Evolutionary conservation across 2,888 invertebrate genomes (phyloP).

Genomic region (Xiphydria camelus): DNA sequence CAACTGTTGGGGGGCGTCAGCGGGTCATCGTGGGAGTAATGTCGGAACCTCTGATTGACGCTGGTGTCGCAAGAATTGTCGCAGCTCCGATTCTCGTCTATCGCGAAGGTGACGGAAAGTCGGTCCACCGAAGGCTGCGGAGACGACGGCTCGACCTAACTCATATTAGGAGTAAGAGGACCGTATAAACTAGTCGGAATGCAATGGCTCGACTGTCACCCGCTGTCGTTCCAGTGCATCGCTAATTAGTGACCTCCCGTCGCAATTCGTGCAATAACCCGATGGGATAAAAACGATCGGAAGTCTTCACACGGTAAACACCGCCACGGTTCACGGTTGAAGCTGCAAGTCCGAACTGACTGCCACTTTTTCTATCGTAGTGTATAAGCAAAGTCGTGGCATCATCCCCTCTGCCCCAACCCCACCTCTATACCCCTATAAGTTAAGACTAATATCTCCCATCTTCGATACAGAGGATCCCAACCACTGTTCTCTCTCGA

Average conservation of each 20-base stretch:
- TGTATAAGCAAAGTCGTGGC: constrained; percentile 17
- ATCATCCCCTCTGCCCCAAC: constrained; percentile 27
- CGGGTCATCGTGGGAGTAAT: background rate
- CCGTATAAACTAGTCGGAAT: no score
- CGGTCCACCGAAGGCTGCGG: constrained; percentile 73
- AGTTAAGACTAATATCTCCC: constrained; percentile 27
- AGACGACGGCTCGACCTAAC: constrained; percentile 64
- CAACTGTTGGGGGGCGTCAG: background rate
- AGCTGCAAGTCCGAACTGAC: constrained; percentile 19
- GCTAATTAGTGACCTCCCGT: no score
- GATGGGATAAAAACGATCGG: no score
- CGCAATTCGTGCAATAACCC: no score
- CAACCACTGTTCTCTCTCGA: constrained; percentile 7
- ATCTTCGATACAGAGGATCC: constrained; percentile 23
- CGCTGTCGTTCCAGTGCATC: no score
- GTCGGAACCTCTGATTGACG: constrained; percentile 9
- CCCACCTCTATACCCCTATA: constrained; percentile 32
- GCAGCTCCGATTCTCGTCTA: constrained; percentile 59
- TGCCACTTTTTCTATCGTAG: constrained; percentile 26
- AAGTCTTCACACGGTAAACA: no score
- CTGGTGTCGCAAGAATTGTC: constrained; percentile 35
- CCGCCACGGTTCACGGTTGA: background rate
- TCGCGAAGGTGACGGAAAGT: constrained; percentile 74
- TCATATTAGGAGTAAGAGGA: background rate
- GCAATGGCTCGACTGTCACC: no score